Percentiles rank a stretch among this genome's conserved stretches.
Conservation (phyloP, 2,113 vertebrate species). For the Neotoma lepida region DNA sequence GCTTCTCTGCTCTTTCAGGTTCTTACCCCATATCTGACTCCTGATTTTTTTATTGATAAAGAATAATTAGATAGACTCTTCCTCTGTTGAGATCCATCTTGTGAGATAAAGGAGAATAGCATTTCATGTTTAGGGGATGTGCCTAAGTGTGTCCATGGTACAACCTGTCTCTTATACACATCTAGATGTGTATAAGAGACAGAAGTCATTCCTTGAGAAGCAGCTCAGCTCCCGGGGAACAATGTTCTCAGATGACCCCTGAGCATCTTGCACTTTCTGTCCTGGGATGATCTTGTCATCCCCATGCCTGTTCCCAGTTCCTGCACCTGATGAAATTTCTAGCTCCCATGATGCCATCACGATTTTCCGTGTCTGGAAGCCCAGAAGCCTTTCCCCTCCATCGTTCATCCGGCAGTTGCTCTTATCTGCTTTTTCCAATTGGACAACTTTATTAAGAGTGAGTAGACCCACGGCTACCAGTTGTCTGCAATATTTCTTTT, state of each 20-base stretch:
- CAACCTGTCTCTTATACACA: too few relatives aligned
- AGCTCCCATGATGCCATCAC: background rate
- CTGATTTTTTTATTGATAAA: background rate
- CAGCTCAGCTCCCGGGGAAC: background rate
- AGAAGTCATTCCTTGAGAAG: rapidly evolving
- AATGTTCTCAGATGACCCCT: rapidly evolving
- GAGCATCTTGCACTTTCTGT: background rate
- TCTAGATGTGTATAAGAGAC: too few relatives aligned
- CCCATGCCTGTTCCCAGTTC: rapidly evolving
- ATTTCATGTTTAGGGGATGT: background rate
- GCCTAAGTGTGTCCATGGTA: too few relatives aligned
- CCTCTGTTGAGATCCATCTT: background rate
- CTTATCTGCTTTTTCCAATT: background rate
- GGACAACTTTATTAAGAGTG: background rate
- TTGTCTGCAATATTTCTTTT: background rate
- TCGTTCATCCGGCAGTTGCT: background rate
- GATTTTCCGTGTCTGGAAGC: background rate
- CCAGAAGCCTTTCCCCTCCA: background rate
- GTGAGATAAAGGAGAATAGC: background rate
- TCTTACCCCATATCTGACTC: background rate
- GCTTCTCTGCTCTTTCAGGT: background rate
- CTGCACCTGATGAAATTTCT: background rate
- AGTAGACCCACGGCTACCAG: background rate
- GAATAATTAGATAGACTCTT: background rate
- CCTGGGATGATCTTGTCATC: rapidly evolving